phyloP scores from a whole-genome alignment of 2,888 invertebrate genomes.

The Siphonodentalium dalli region DNA sequence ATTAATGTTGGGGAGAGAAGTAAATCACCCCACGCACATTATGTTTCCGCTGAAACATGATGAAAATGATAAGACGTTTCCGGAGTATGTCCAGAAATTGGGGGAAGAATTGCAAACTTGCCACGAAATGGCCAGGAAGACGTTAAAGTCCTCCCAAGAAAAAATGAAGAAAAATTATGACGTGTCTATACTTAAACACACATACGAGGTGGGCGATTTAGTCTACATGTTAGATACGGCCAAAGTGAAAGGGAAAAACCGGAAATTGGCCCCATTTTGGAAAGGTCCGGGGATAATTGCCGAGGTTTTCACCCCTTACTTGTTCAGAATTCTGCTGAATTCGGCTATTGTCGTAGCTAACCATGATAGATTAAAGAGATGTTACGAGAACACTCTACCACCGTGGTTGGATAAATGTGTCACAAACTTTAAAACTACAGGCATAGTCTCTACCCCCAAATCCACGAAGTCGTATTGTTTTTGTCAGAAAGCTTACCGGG shows the following conservation, averaged over 20 bases:
- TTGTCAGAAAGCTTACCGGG: no score
- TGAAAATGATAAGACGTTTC: no score
- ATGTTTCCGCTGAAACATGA: no score
- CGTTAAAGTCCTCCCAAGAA: neutral
- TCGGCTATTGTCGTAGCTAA: no score
- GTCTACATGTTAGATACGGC: conserved; percentile 7
- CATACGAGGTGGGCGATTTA: conserved; percentile 5
- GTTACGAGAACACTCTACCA: no score
- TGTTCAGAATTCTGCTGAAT: no score
- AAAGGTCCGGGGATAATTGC: conserved; percentile 10
- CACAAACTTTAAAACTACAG: no score
- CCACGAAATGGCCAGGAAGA: conserved; percentile 6
- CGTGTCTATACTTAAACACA: neutral
- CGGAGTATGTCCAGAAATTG: neutral
- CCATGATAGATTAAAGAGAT: no score
- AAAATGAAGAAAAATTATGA: conserved; percentile 15
- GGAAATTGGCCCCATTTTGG: neutral
- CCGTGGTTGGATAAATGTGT: no score
- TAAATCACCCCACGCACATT: conserved; percentile 1
- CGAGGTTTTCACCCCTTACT: no score
- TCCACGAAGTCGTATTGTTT: no score
- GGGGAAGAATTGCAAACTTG: neutral
- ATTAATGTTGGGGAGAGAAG: conserved; percentile 8
- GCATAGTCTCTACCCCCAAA: no score
- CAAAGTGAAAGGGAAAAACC: neutral